Conservation (phyloP, 2,113 vertebrate genomes). For the Pseudorectes ferrugineus region DNA sequence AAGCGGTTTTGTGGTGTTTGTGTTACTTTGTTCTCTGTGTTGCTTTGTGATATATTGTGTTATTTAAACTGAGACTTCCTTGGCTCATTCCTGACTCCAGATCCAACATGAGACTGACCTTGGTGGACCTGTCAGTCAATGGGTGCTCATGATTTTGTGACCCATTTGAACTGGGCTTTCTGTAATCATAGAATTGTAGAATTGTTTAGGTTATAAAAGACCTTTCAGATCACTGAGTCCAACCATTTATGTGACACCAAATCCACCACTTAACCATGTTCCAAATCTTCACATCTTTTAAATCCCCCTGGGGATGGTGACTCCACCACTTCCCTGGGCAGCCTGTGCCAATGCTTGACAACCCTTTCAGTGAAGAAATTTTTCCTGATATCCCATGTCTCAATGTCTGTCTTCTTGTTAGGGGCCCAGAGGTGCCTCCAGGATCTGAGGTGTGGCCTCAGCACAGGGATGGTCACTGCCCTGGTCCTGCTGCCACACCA, state of each 20-base stretch:
- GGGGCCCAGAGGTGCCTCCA: background rate
- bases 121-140: background rate
- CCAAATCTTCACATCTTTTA: background rate
- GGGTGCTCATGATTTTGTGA: background rate
- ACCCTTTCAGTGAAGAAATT: background rate
- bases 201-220: background rate
- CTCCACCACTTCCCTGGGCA: background rate
- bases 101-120: background rate
- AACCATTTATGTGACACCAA: background rate
- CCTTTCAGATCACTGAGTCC: background rate
- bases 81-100: background rate
- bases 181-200: background rate
- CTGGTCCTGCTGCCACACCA: background rate
- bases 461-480: background rate
- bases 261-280: background rate
- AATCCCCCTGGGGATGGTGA: background rate
- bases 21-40: background rate
- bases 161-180: background rate
- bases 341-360: too few species aligned
- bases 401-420: background rate
- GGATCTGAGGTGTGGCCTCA: rapidly evolving
- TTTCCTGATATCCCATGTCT: background rate
- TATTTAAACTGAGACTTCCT: background rate
- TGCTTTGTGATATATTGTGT: background rate
- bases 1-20: background rate